These are phyloP conservation scores for Erebia epiphron DNA, from an alignment of 2,888 invertebrate genomes.

Conservation along the genomic window DNA sequence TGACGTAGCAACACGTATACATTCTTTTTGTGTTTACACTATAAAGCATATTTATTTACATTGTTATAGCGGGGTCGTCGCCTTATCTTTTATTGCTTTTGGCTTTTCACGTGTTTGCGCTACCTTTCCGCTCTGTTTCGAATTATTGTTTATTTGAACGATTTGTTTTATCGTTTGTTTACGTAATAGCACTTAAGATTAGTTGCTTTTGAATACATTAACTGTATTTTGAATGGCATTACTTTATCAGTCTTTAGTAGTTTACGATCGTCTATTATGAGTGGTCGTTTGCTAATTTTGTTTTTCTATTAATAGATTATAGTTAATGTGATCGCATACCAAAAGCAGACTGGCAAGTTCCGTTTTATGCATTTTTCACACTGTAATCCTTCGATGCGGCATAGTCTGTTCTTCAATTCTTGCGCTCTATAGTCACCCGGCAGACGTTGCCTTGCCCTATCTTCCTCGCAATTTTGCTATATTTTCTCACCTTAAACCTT, in stretches of 20 bases:
- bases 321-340: not conserved
- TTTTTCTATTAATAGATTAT: not conserved
- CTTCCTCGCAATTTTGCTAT: too few species aligned
- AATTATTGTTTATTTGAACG: conserved; percentile 26
- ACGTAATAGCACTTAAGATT: conserved; percentile 30
- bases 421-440: too few species aligned
- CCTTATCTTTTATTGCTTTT: conserved; percentile 75
- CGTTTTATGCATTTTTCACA: too few species aligned
- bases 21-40: conserved; percentile 75
- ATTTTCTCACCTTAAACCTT: too few species aligned
- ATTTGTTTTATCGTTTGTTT: conserved; percentile 33
- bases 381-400: too few species aligned
- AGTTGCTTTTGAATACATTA: conserved; percentile 14
- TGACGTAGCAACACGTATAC: conserved; percentile 68
- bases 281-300: conserved; percentile 3
- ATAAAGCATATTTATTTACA: conserved; percentile 77
- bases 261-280: conserved; percentile 3
- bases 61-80: conserved; percentile 73
- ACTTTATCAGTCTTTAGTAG: conserved; percentile 5
- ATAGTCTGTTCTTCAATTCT: too few species aligned
- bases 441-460: too few species aligned
- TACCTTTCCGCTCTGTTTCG: conserved; percentile 21
- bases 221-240: conserved; percentile 13
- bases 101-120: conserved; percentile 50
- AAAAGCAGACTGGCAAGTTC: too few species aligned